Percentiles rank a stretch among this genome's conserved stretches.
Conservation (phyloP, 2,888 invertebrate species). For the Elmis aenea region DNA sequence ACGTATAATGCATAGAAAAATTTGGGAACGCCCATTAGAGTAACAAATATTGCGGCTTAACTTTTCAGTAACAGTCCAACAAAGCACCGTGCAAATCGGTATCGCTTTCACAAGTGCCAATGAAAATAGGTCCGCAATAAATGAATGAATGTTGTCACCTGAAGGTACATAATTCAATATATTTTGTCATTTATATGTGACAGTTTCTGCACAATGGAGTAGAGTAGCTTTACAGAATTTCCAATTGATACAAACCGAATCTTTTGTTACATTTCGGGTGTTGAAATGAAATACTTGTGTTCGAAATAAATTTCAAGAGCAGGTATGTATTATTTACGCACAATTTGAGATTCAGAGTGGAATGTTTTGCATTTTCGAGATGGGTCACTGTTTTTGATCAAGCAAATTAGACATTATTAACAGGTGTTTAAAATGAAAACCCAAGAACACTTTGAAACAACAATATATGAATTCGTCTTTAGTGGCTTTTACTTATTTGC, state of each 20-base stretch:
- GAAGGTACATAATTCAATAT: slow-evolving; percentile 15
- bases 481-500: too few relatives aligned
- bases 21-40: too few relatives aligned
- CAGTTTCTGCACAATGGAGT: slow-evolving; percentile 15
- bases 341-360: slow-evolving; percentile 12
- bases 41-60: slow-evolving; percentile 13
- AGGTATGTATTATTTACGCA: slow-evolving; percentile 14
- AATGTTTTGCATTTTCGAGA: too few relatives aligned
- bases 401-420: too few relatives aligned
- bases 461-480: too few relatives aligned
- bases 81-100: slow-evolving; percentile 13
- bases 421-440: too few relatives aligned
- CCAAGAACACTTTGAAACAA: too few relatives aligned
- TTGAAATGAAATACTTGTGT: slow-evolving; percentile 19
- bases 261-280: slow-evolving; percentile 13
- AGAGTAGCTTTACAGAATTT: slow-evolving; percentile 18
- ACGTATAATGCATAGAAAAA: too few relatives aligned
- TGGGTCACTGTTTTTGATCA: too few relatives aligned
- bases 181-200: slow-evolving; percentile 16
- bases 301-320: slow-evolving; percentile 9
- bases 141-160: slow-evolving; percentile 13
- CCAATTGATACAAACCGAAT: slow-evolving; percentile 13
- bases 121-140: slow-evolving; percentile 2
- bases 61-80: slow-evolving; percentile 8
- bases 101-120: slow-evolving; percentile 6